Base-by-base conservation (phyloP, 2,888 invertebrate species). In the Podabrus alpinus region DNA sequence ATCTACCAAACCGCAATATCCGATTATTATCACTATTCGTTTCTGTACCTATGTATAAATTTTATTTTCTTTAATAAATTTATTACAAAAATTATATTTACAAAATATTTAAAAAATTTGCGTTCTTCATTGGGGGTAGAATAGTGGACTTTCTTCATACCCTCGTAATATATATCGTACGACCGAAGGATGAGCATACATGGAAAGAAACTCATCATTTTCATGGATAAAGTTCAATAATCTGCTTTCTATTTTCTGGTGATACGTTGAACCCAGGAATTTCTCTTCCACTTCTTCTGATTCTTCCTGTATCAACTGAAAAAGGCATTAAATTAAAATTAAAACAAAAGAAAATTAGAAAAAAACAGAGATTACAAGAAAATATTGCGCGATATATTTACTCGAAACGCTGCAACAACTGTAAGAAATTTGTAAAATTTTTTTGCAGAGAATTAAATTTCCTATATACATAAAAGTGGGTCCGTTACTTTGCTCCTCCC, bases 141-240 rank as follows among this genome's bases (percentile, higher is more conserved):
- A 87, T 75, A 86, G 74, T 1, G 85, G 85, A 77, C 86, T 87
- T 11, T 81, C 81, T 71, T 84, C 82, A 68, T 80, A 84, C 29
- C 84, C 84, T 45, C 82, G 80, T 59, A 86, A 69, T 15, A 87
- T 80, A 16, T 80, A 77, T 25, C 84, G 83, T 13, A 86, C 80
- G 5, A 85, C 76, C 10, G 81, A 72, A 0, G 86, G 87, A 79
- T 86, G 85, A 1, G 86, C 87, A 75, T 87, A 88, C 86, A 87
- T 86, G 0, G 87, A 85, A 16, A 88, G 78, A 74, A 83, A 81
- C 15, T 74, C 80, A 13, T 82, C 61, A 71, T 87, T 83, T 4
- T 82, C 79, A 21, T 82, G 80, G 16, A 88, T 80, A 76, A 86
- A 87, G 15, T 85, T 82, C 72, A 87, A 73, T 9, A 87, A 78